These are phyloP conservation scores for Papilio gigon DNA, from an alignment of 2,888 invertebrate species.

Conservation along the genomic window DNA sequence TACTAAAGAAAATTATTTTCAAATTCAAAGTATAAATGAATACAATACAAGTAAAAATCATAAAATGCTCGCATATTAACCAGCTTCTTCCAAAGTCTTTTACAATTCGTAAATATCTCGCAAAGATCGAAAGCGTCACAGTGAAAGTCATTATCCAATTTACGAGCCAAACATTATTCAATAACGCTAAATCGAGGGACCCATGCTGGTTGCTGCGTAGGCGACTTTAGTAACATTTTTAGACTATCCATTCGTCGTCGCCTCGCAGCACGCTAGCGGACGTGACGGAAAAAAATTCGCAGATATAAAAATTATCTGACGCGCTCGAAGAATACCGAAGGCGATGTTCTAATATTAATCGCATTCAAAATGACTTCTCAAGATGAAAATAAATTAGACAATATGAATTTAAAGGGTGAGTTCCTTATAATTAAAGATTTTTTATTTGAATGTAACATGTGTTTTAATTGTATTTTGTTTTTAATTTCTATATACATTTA, in stretches of 20 bases:
- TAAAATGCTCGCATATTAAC: neutral
- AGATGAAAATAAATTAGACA: slow-evolving; percentile 26
- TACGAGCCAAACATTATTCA: slow-evolving; percentile 43
- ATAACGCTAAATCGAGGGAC: slow-evolving; percentile 41
- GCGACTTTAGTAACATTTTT: slow-evolving; percentile 38
- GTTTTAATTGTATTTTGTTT: no score
- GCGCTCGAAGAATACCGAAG: slow-evolving; percentile 9
- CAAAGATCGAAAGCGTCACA: slow-evolving; percentile 25
- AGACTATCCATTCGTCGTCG: slow-evolving; percentile 27
- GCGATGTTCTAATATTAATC: slow-evolving; percentile 22
- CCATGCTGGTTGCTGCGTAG: slow-evolving; percentile 18
- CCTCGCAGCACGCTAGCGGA: slow-evolving; percentile 15
- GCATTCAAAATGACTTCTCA: slow-evolving; percentile 19
- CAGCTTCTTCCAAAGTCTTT: neutral
- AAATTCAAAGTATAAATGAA: no score
- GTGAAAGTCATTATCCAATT: slow-evolving; percentile 46
- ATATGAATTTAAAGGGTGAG: slow-evolving; percentile 34
- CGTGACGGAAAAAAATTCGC: slow-evolving; percentile 1
- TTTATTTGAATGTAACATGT: no score
- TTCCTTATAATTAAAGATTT: slow-evolving; percentile 3
- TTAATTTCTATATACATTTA: no score
- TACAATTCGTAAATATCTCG: neutral
- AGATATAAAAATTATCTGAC: neutral
- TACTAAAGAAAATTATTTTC: no score
- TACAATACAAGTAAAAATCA: no score